These are phyloP conservation scores for Falco peregrinus DNA, from an alignment of 2,797 vertebrate species.

Conservation along the genomic window DNA sequence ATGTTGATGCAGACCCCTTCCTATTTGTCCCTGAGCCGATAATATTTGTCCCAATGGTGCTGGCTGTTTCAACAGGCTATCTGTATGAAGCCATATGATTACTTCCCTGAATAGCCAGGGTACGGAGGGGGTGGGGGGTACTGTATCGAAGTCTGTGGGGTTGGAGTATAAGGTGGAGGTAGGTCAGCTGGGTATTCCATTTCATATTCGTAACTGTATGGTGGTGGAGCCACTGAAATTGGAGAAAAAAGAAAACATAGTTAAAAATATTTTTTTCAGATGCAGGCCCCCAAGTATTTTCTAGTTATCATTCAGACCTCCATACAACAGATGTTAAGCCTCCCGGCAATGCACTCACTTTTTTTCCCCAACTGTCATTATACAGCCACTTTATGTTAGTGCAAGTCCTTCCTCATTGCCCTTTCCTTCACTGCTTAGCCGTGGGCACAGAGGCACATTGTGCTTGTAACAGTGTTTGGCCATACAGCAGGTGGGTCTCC, in stretches of 20 bases:
- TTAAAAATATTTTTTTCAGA: not conserved
- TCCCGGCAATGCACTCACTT: not conserved
- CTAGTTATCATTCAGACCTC: not conserved
- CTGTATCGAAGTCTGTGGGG: slow-evolving; percentile 74
- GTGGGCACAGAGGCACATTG: not conserved
- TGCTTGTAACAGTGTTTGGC: not conserved
- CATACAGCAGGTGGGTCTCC: not conserved
- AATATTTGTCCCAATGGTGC: not conserved
- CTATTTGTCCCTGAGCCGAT: slow-evolving; percentile 14
- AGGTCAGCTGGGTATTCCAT: slow-evolving; percentile 82
- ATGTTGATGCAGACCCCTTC: not conserved
- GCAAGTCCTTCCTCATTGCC: not conserved
- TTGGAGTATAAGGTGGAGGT: slow-evolving; percentile 87
- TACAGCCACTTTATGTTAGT: not conserved
- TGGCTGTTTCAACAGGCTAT: not conserved
- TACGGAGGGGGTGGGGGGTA: slow-evolving; percentile 89
- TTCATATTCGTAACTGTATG: slow-evolving; percentile 86
- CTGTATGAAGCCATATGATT: not conserved
- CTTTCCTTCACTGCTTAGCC: not conserved
- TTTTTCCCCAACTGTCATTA: not conserved
- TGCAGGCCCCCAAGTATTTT: not conserved
- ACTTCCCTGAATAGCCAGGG: slow-evolving; percentile 85
- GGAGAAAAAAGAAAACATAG: not conserved
- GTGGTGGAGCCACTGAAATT: slow-evolving; percentile 84
- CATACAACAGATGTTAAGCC: not conserved